A percentile compares a stretch with the other conserved stretches of the same genome.
These are phyloP conservation scores for Tachina grossa DNA, from an alignment of 2,888 invertebrate genomes.

Conservation along the genomic window DNA sequence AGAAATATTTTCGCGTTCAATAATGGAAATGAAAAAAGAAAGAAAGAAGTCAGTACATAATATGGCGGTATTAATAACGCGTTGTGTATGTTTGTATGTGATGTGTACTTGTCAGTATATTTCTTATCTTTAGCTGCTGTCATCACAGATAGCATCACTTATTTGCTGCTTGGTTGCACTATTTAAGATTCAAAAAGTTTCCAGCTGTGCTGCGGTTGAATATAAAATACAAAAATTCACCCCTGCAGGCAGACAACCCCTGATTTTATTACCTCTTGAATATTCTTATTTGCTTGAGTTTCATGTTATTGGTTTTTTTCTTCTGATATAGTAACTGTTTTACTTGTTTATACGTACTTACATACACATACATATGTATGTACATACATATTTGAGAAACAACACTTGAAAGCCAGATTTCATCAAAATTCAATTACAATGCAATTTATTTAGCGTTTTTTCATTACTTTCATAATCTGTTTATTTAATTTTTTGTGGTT, in stretches of 20 bases:
- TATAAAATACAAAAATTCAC: conserved; percentile 49
- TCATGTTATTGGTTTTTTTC: conserved; percentile 27
- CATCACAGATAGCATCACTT: conserved; percentile 69
- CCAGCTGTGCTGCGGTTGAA: conserved; percentile 67
- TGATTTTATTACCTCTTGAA: conserved; percentile 57
- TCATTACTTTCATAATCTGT: conserved; percentile 60
- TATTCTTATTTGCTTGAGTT: conserved; percentile 59
- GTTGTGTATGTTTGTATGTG: neutral
- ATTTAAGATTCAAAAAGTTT: conserved; percentile 61
- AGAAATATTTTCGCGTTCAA: too few relatives aligned
- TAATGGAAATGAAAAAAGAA: too few relatives aligned
- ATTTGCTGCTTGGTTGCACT: conserved; percentile 68
- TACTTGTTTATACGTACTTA: conserved; percentile 3
- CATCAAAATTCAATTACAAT: conserved; percentile 65
- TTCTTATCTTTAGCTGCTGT: conserved; percentile 66
- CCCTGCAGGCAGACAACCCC: conserved; percentile 45
- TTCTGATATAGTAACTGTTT: conserved; percentile 29
- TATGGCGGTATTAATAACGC: neutral
- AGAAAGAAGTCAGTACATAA: neutral
- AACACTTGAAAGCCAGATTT: conserved; percentile 65
- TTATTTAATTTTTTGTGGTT: conserved; percentile 59
- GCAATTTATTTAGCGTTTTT: conserved; percentile 65
- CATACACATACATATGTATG: neutral
- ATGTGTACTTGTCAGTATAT: neutral
- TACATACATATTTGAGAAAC: conserved; percentile 21